Conservation (phyloP, 2,888 invertebrate genomes). For the Prosopocoilus inquinatus region DNA sequence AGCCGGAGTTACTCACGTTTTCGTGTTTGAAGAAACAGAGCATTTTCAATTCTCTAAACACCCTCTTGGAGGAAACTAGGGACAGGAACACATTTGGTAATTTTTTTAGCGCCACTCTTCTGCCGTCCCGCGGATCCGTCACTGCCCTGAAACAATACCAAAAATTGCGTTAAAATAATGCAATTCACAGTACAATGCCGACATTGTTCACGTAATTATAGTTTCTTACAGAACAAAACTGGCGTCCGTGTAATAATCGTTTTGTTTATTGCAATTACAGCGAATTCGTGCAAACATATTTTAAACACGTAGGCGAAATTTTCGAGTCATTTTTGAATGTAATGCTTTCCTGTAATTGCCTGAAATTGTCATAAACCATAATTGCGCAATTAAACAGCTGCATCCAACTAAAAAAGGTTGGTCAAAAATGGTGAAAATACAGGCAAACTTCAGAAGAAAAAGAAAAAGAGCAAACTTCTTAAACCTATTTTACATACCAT, state of each 20-base stretch:
- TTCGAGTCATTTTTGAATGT: too few relatives aligned
- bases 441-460: too few relatives aligned
- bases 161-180: background rate
- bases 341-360: too few relatives aligned
- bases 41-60: constrained; percentile 99
- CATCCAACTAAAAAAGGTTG: too few relatives aligned
- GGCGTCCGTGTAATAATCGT: background rate
- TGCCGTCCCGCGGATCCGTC: constrained; percentile 97
- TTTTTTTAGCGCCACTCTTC: constrained; percentile 98
- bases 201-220: background rate
- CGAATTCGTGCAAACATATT: too few relatives aligned
- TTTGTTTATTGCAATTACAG: too few relatives aligned
- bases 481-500: too few relatives aligned
- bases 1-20: constrained; percentile 74
- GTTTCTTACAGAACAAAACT: background rate
- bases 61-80: constrained; percentile 96
- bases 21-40: constrained; percentile 99
- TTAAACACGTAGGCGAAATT: too few relatives aligned
- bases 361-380: too few relatives aligned
- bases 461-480: too few relatives aligned
- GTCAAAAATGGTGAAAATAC: too few relatives aligned
- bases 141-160: constrained; percentile 83
- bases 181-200: background rate
- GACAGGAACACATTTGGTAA: constrained; percentile 99
- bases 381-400: too few relatives aligned